phyloP scores from a whole-genome alignment of 1,140 invertebrate genomes.

The Triops longicaudatus region DNA sequence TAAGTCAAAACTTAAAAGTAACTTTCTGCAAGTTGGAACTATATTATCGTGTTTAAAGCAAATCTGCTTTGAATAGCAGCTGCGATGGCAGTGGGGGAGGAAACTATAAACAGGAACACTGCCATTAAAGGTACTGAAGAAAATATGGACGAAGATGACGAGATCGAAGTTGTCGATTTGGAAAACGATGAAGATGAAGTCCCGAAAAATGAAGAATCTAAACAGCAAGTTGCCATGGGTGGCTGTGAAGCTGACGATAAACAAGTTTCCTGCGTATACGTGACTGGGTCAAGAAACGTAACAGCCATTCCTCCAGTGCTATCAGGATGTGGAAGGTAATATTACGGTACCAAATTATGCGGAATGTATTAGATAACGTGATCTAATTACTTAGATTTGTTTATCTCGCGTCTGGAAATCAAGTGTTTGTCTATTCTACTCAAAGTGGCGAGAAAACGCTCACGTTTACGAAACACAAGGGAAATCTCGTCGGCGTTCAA shows the following conservation, averaged over 20 bases:
- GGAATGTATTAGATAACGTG: neutral
- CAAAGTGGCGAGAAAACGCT: slow-evolving; percentile 16
- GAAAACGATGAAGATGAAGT: neutral
- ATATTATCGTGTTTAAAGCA: too few species aligned
- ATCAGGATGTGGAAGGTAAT: neutral
- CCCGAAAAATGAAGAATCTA: neutral
- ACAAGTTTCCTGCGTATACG: neutral
- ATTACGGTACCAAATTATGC: neutral
- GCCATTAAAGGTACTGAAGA: neutral
- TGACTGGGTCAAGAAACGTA: neutral
- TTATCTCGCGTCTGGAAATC: slow-evolving; percentile 21
- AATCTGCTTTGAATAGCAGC: neutral
- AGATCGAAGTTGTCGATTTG: neutral
- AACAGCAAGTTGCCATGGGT: neutral
- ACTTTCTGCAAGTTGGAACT: too few species aligned
- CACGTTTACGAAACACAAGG: slow-evolving; percentile 7
- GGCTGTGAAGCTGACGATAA: neutral
- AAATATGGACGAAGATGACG: neutral
- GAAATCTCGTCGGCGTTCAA: slow-evolving; percentile 17
- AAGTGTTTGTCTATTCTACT: slow-evolving; percentile 22
- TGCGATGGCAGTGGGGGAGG: neutral
- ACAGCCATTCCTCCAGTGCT: neutral
- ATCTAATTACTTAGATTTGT: slow-evolving; percentile 2
- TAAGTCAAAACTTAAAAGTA: too few species aligned
- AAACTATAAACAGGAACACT: neutral